Percentiles rank a stretch among this genome's conserved stretches.
Evolutionary conservation across 2,888 invertebrate species (phyloP).

Genomic region (Tanytarsus gracilentus): DNA sequence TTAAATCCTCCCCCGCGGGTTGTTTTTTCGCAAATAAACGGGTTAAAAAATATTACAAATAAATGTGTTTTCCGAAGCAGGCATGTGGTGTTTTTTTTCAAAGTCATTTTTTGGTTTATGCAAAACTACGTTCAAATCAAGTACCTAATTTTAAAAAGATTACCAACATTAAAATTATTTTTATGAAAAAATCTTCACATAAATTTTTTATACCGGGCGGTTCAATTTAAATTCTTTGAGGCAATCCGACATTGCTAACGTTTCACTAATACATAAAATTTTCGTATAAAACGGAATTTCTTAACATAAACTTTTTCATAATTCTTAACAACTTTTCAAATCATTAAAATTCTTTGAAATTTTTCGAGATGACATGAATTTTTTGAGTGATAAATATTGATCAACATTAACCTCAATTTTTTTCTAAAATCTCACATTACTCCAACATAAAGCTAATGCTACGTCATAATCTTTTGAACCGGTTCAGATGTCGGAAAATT

Average conservation of each 20-base stretch:
- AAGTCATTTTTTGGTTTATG: no score
- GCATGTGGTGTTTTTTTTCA: no score
- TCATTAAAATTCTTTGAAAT: neutral
- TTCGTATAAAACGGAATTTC: neutral
- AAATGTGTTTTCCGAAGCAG: no score
- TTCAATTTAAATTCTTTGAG: neutral
- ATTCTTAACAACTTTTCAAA: neutral
- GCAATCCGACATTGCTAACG: neutral
- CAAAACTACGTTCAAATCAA: no score
- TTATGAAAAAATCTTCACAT: neutral
- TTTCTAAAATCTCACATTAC: neutral
- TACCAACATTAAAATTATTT: no score
- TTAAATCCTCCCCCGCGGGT: no score
- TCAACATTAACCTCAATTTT: neutral
- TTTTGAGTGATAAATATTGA: neutral
- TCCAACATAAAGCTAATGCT: neutral
- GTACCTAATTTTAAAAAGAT: no score
- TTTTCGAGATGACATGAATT: neutral
- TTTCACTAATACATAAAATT: neutral
- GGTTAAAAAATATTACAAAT: no score
- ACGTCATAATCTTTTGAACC: slow-evolving; percentile 5
- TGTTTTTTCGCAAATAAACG: no score
- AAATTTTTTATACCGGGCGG: neutral
- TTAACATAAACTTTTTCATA: neutral
- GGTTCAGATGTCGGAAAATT: neutral